Conservation (phyloP, 2,888 invertebrate species). For the Acanthosepion lycidas region DNA sequence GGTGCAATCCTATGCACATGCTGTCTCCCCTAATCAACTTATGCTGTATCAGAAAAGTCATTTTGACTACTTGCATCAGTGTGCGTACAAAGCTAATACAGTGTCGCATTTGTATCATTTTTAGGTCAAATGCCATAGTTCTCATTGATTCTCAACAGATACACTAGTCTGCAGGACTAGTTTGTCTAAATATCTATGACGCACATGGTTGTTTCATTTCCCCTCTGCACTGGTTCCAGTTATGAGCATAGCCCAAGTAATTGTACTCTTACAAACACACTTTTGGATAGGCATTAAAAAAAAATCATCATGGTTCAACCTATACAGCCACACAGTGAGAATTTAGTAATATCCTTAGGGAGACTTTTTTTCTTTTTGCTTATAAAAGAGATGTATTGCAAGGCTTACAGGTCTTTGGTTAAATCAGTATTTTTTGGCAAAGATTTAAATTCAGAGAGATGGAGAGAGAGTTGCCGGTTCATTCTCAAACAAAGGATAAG, state of each 20-base stretch:
- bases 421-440: background rate
- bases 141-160: conserved; percentile 9
- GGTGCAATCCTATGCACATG: background rate
- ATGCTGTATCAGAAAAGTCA: background rate
- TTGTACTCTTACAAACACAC: background rate
- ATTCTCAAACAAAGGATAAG: too few relatives aligned
- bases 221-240: background rate
- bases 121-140: background rate
- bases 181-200: background rate
- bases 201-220: background rate
- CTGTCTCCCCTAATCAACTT: background rate
- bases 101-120: background rate
- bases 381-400: background rate
- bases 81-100: background rate
- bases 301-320: background rate
- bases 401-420: background rate
- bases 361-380: background rate
- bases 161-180: background rate
- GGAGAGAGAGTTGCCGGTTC: too few relatives aligned
- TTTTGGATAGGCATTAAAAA: background rate
- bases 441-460: too few relatives aligned
- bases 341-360: background rate
- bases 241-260: background rate
- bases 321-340: background rate
- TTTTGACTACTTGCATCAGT: background rate